Evolutionary conservation across 2,113 vertebrate species (phyloP).

Genomic region (Telmatochromis sp.): DNA sequence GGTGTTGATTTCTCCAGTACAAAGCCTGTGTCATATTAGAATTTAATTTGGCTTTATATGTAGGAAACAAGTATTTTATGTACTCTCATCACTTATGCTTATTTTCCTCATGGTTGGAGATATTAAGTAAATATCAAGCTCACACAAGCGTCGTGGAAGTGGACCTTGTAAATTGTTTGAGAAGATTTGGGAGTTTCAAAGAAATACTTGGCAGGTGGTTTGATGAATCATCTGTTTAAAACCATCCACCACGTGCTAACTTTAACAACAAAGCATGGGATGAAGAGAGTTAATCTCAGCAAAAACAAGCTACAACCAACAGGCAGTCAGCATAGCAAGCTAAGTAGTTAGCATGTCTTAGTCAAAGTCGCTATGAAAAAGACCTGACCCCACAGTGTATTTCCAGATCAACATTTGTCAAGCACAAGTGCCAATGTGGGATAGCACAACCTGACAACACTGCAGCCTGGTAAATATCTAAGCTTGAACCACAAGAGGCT

Average conservation of each 20-base stretch:
- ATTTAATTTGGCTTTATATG: not conserved
- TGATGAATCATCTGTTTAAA: not conserved
- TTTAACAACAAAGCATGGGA: not conserved
- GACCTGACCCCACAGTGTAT: not conserved
- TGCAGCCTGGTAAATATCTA: not conserved
- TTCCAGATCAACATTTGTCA: not conserved
- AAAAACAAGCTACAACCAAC: not conserved
- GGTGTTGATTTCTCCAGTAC: not conserved
- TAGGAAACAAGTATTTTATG: not conserved
- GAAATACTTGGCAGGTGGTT: not conserved
- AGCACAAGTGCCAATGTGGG: not conserved
- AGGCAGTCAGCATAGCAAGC: not conserved
- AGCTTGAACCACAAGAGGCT: not conserved
- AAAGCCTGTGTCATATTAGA: not conserved
- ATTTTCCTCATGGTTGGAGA: not conserved
- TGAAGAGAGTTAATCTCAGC: not conserved
- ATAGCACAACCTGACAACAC: not conserved
- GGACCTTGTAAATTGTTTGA: not conserved
- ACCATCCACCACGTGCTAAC: not conserved
- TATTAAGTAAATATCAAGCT: not conserved
- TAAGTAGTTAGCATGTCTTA: not conserved
- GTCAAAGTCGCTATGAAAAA: not conserved
- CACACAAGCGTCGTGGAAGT: not conserved
- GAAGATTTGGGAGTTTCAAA: not conserved
- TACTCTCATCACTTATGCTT: not conserved